Base-by-base conservation (phyloP, 2,797 vertebrate genomes). In the Rhodeus uyekii region DNA sequence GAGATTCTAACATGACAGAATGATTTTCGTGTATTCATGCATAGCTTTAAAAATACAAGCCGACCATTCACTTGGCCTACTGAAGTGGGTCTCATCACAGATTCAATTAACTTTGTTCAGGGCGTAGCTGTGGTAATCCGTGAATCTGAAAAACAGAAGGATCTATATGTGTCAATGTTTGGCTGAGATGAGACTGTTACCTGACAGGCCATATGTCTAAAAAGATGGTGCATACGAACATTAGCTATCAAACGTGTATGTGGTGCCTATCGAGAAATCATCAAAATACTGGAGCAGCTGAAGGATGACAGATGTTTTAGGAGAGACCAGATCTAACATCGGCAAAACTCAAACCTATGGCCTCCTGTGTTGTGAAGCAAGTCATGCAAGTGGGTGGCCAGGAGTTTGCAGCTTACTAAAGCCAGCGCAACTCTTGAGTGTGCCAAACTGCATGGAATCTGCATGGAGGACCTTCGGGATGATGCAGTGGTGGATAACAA, bases 211-310 rank as follows among this genome's bases (percentile, higher is more conserved):
- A 69, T 69, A 42, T 27, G 67, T 69, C 39, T 39, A 44, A 69
- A 4, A 42, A 69, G 67, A 29, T 27, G 67, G 67, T 69, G 6
- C 67, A 69, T 18, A 71, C 10, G 13, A n/a, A 71, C 68, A 32
- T 8, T n/a, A 46, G 22, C 39, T 46, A 71, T 71, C 68, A 71
- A 71, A 71, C n/a, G n/a, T 42, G 67, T 71, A 7, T 24, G 68
- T 71, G 27, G 68, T 13, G 13, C n/a, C 39, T 29, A 42, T 39
- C 46, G 13, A 46, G 27, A 24, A 71, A 71, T 44, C 8, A 8
- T 9, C 3, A 27, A 27, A 71, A 44, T 27, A 42, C 3, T 46
- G 44, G 68, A 24, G n/a, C 19, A 42, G 14, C 39, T 71, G 1
- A 46, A 44, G 8, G 12, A 71, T 27, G 24, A 71, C 39, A 46